Conservation (phyloP, 2,888 invertebrate genomes). For the Hyppa rectilinea region DNA sequence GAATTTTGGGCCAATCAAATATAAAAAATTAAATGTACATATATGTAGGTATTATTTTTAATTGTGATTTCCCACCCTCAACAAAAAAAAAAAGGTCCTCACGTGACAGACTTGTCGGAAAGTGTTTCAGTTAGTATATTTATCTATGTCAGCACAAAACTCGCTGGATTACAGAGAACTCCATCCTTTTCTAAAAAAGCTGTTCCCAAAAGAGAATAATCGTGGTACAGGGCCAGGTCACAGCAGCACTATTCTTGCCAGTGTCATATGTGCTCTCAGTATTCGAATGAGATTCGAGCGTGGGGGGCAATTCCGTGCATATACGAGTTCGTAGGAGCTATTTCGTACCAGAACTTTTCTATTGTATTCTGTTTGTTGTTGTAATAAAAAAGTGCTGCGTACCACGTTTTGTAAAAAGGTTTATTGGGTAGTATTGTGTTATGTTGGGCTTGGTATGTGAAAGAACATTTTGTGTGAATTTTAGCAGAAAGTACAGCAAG, state of each 20-base stretch:
- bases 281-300: slow-evolving; percentile 61
- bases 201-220: neutral
- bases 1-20: no score
- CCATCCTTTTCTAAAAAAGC: neutral
- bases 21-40: no score
- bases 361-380: slow-evolving; percentile 47
- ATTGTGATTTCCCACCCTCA: no score
- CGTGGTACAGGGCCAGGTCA: slow-evolving; percentile 37
- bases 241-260: slow-evolving; percentile 33
- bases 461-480: neutral
- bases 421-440: slow-evolving; percentile 43
- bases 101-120: no score
- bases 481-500: neutral
- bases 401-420: slow-evolving; percentile 19
- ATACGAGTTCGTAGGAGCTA: slow-evolving; percentile 34
- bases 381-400: slow-evolving; percentile 49
- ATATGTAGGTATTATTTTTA: no score
- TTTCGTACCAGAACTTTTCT: slow-evolving; percentile 45
- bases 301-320: slow-evolving; percentile 49
- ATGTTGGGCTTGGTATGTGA: slow-evolving; percentile 7
- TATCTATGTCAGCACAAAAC: no score
- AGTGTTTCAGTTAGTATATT: no score
- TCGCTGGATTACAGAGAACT: neutral
- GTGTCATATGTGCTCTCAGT: slow-evolving; percentile 41
- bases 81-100: no score